Evolutionary conservation across 2,113 vertebrate species (phyloP).

Genomic region (Erythrocercus mccallii): DNA sequence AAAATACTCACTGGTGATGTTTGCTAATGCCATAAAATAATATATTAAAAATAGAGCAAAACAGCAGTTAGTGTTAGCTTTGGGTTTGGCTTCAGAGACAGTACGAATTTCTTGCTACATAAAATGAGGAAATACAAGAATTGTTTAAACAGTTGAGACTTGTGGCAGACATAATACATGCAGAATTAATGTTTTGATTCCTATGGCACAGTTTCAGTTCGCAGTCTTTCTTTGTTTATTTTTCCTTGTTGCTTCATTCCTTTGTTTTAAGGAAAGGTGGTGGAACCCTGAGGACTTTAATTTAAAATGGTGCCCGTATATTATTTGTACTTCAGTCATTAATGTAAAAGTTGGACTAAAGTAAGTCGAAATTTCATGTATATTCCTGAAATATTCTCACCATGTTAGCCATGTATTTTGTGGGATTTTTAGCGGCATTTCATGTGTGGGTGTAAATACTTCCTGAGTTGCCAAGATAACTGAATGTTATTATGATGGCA

Average conservation of each 20-base stretch:
- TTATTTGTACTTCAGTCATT: neutral
- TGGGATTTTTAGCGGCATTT: conserved; percentile 13
- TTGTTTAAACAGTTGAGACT: neutral
- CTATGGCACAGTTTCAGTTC: neutral
- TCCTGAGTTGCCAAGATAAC: conserved; percentile 1
- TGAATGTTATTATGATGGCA: conserved; percentile 11
- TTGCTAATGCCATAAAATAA: neutral
- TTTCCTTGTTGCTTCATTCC: neutral
- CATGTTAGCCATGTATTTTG: neutral
- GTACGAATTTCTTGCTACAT: neutral
- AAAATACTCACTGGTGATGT: neutral
- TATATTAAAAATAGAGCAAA: neutral
- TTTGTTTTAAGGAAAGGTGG: neutral
- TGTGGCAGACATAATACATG: neutral
- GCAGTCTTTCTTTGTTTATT: neutral
- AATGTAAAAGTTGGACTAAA: neutral
- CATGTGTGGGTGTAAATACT: conserved; percentile 20
- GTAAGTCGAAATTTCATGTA: neutral
- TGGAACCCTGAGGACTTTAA: neutral
- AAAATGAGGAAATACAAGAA: neutral
- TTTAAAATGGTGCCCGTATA: neutral
- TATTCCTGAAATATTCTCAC: neutral
- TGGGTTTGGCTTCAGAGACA: neutral
- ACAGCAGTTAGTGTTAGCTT: neutral
- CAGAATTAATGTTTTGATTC: conserved; percentile 23